These are phyloP conservation scores for Caenorhabditis remanei DNA, from an alignment of 1,140 invertebrate species.

Conservation along the genomic window DNA sequence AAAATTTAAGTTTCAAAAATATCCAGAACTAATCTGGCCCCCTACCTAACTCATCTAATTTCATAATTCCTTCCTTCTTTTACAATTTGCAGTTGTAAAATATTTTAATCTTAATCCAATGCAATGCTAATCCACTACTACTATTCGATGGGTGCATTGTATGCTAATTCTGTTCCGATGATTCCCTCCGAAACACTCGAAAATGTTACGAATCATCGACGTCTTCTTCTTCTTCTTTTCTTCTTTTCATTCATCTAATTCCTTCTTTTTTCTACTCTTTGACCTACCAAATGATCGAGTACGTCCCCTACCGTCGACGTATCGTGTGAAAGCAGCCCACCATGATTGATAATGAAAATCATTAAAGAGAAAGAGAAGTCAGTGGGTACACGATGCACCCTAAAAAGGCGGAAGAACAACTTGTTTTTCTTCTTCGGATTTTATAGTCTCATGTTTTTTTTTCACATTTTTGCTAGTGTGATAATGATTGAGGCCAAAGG, in stretches of 20 bases:
- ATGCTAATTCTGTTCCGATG: conserved; percentile 18
- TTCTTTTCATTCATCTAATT: neutral
- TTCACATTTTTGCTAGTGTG: conserved; percentile 1
- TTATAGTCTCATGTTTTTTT: conserved; percentile 45
- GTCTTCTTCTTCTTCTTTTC: neutral
- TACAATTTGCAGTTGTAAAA: neutral
- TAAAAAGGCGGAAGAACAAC: conserved; percentile 46
- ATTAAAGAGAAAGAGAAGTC: conserved; percentile 20
- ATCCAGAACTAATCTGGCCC: no score
- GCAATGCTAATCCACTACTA: conserved; percentile 20
- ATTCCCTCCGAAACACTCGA: conserved; percentile 9
- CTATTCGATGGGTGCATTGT: neutral
- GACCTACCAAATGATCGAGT: conserved; percentile 45
- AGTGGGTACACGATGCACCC: conserved; percentile 23
- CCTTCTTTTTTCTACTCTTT: neutral
- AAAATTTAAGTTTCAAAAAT: no score
- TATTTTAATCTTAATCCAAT: conserved; percentile 44
- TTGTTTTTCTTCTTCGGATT: conserved; percentile 4
- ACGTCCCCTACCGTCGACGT: neutral
- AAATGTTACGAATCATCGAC: no score
- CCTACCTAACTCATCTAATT: neutral
- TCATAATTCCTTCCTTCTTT: conserved; percentile 4
- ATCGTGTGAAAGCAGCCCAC: conserved; percentile 37
- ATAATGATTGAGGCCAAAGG: conserved; percentile 18
- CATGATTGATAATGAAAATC: conserved; percentile 47